Conservation (phyloP, 2,797 vertebrate species). For the Moxostoma hubbsi region DNA sequence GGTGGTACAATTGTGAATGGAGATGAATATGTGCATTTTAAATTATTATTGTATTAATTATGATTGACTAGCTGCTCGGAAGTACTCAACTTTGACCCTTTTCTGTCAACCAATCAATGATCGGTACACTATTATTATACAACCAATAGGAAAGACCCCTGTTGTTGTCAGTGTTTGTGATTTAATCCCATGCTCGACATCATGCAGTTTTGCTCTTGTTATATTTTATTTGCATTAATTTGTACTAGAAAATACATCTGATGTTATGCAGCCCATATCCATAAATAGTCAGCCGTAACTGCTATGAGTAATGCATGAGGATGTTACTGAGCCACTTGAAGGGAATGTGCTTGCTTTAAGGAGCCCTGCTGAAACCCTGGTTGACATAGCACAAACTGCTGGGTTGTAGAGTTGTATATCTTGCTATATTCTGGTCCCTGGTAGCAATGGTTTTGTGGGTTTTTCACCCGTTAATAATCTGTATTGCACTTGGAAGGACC, state of each 20-base stretch:
- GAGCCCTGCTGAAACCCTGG: neutral
- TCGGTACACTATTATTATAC: neutral
- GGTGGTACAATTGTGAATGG: neutral
- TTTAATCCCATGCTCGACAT: neutral
- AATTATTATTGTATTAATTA: too few relatives aligned
- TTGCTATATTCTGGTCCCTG: too few relatives aligned
- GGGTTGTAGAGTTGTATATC: too few relatives aligned
- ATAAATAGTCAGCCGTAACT: neutral
- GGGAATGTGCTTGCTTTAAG: neutral
- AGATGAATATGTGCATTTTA: neutral
- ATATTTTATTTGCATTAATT: neutral
- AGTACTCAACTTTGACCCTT: neutral
- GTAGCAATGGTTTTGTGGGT: too few relatives aligned
- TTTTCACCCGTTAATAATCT: slow-evolving; percentile 79
- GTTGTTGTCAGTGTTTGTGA: neutral
- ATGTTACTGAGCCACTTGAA: neutral
- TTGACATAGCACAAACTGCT: neutral
- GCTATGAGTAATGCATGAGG: slow-evolving; percentile 1
- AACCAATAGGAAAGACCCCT: neutral
- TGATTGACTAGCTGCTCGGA: too few relatives aligned
- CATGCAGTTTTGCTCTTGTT: neutral
- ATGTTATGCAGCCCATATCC: neutral
- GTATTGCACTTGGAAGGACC: slow-evolving; percentile 83
- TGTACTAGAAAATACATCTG: neutral
- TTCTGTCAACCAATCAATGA: slow-evolving; percentile 2